Evolutionary conservation across 2,888 invertebrate species (phyloP).

Genomic region (Ryuthela nishihirai): DNA sequence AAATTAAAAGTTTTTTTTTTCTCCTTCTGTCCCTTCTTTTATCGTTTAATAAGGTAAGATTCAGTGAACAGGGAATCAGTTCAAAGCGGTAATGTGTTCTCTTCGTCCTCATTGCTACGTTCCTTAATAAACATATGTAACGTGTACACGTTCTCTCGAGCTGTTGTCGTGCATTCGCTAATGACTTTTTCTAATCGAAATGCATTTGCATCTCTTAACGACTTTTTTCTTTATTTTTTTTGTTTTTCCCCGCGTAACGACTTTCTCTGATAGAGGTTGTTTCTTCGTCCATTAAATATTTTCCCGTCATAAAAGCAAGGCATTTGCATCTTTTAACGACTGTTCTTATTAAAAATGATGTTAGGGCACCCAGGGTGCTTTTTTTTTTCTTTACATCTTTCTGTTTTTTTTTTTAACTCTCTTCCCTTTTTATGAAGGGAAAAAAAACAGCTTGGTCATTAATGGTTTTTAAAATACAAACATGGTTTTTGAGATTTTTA

Average conservation of each 20-base stretch:
- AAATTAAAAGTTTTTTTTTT: too few species aligned
- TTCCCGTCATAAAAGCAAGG: slow-evolving; percentile 36
- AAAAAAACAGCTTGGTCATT: slow-evolving; percentile 37
- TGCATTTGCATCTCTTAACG: slow-evolving; percentile 40
- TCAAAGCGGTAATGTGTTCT: too few species aligned
- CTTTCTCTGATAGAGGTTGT: slow-evolving; percentile 10
- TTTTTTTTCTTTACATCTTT: slow-evolving; percentile 18
- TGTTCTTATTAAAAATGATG: slow-evolving; percentile 40
- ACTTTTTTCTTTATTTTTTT: slow-evolving; percentile 27
- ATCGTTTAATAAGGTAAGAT: too few species aligned
- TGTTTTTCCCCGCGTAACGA: slow-evolving; percentile 35
- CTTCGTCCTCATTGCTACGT: too few species aligned
- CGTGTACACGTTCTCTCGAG: too few species aligned
- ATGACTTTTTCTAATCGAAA: slow-evolving; percentile 40
- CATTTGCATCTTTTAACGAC: slow-evolving; percentile 35
- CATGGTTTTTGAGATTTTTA: slow-evolving; percentile 40
- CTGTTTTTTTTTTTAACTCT: slow-evolving; percentile 34
- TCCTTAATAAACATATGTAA: too few species aligned
- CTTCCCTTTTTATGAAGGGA: slow-evolving; percentile 31
- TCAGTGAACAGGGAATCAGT: too few species aligned
- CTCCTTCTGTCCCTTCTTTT: too few species aligned
- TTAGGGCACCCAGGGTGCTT: slow-evolving; percentile 26
- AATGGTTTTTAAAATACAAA: slow-evolving; percentile 40
- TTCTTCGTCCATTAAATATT: slow-evolving; percentile 37
- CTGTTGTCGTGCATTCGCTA: too few species aligned